Percentiles rank a stretch among this genome's conserved stretches.
These are phyloP conservation scores for Hipposideros armiger DNA, from an alignment of 2,113 vertebrate genomes.

Conservation along the genomic window DNA sequence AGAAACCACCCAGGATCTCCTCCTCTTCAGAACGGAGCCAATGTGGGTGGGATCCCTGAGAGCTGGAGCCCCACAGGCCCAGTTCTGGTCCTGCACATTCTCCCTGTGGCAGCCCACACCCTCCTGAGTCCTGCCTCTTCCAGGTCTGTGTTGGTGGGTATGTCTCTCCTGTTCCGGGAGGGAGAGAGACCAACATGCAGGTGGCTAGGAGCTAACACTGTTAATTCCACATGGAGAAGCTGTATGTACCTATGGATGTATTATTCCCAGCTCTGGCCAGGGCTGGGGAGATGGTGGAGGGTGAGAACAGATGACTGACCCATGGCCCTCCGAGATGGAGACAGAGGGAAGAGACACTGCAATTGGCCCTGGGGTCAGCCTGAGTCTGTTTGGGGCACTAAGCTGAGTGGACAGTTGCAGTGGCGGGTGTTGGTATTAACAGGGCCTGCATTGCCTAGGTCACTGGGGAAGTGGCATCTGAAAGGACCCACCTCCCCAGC, in stretches of 20 bases:
- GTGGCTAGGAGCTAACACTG: background rate
- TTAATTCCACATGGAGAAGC: background rate
- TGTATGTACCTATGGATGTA: background rate
- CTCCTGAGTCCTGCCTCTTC: too few relatives aligned
- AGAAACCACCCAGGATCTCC: background rate
- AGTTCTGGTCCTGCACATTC: background rate
- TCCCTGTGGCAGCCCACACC: background rate
- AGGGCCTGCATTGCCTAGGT: background rate
- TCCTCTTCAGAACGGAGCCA: background rate
- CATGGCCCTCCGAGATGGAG: background rate
- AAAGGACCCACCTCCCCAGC: background rate
- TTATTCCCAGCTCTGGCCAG: background rate
- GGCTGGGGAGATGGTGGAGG: background rate
- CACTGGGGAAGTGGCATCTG: background rate
- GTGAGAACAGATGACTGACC: background rate
- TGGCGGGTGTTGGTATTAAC: background rate
- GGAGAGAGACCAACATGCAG: background rate
- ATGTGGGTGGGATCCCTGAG: background rate
- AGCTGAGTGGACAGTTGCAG: background rate
- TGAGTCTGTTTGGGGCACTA: constrained; percentile 31
- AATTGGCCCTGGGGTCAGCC: background rate
- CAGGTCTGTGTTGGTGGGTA: background rate
- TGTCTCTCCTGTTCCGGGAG: background rate
- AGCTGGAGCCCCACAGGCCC: background rate
- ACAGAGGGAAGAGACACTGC: background rate